These are phyloP conservation scores for Tokudaia tokunoshimensis DNA, from an alignment of 2,797 vertebrate genomes.

Conservation along the genomic window DNA sequence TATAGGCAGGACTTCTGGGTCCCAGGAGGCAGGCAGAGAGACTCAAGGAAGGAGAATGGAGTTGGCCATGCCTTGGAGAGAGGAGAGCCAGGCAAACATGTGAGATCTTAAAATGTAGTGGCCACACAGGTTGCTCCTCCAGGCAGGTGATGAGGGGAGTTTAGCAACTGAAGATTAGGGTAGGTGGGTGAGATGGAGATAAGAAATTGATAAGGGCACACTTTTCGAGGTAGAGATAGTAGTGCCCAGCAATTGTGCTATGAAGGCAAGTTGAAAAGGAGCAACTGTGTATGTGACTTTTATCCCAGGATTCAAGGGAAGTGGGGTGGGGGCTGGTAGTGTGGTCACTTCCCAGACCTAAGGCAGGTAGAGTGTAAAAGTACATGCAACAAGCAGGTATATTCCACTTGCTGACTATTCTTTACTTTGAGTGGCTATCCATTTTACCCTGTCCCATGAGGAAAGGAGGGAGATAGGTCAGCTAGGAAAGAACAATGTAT, in stretches of 20 bases:
- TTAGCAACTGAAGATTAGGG: background rate
- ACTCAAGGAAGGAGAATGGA: no score
- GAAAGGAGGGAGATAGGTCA: constrained; percentile 38
- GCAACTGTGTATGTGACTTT: background rate
- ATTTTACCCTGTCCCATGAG: background rate
- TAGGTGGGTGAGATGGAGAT: background rate
- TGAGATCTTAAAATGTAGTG: no score
- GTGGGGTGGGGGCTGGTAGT: no score
- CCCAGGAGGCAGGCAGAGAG: no score
- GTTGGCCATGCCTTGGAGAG: no score
- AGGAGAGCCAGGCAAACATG: no score
- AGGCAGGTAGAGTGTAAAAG: background rate
- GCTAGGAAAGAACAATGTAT: constrained; percentile 69
- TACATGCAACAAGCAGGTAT: background rate
- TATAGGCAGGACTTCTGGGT: no score
- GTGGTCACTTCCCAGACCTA: background rate
- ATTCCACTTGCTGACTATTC: constrained; percentile 61
- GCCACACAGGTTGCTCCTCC: no score
- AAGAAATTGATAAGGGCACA: background rate
- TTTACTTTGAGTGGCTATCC: constrained; percentile 66
- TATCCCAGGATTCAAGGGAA: background rate
- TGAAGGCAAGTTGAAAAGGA: background rate
- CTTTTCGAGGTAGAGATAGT: background rate
- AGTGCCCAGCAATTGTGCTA: background rate
- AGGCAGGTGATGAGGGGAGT: no score